A percentile compares a stretch with the other conserved stretches of the same genome.
These are phyloP conservation scores for Camelus dromedarius DNA, from an alignment of 2,113 vertebrate species.

Conservation along the genomic window DNA sequence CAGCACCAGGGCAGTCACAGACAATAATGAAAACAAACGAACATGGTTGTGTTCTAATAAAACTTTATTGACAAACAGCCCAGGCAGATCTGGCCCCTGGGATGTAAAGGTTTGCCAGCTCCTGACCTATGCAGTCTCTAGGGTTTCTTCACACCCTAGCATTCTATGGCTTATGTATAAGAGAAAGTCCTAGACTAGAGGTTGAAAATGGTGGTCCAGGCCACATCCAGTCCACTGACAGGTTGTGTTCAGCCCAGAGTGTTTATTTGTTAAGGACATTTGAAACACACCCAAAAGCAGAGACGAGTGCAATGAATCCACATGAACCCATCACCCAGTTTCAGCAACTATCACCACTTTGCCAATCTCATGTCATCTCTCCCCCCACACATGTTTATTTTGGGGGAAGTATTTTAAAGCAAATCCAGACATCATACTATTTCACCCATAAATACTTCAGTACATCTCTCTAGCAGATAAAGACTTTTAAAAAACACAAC, in stretches of 20 bases:
- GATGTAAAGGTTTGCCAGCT: not conserved
- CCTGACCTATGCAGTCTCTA: not conserved
- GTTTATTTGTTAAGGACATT: not conserved
- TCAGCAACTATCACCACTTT: not conserved
- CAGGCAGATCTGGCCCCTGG: not conserved
- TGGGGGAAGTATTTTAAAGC: constrained; percentile 44
- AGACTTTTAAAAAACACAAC: constrained; percentile 9
- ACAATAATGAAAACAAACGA: not conserved
- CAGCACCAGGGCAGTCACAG: not conserved
- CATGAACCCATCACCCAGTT: not conserved
- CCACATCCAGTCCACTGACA: not conserved
- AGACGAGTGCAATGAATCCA: not conserved
- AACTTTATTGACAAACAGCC: constrained; percentile 22
- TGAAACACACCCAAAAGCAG: not conserved
- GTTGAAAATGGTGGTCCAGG: not conserved
- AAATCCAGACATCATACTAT: constrained; percentile 50
- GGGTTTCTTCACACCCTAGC: not conserved
- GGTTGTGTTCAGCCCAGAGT: not conserved
- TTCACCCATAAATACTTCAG: constrained; percentile 61
- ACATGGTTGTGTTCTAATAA: not conserved
- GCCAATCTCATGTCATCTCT: not conserved
- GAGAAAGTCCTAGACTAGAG: not conserved
- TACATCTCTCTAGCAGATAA: constrained; percentile 21
- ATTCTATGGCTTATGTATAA: not conserved
- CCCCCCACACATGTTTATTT: not conserved